A percentile compares a stretch with the other conserved stretches of the same genome.
Evolutionary conservation across 2,113 vertebrate species (phyloP).

Genomic region (Gadus macrocephalus): DNA sequence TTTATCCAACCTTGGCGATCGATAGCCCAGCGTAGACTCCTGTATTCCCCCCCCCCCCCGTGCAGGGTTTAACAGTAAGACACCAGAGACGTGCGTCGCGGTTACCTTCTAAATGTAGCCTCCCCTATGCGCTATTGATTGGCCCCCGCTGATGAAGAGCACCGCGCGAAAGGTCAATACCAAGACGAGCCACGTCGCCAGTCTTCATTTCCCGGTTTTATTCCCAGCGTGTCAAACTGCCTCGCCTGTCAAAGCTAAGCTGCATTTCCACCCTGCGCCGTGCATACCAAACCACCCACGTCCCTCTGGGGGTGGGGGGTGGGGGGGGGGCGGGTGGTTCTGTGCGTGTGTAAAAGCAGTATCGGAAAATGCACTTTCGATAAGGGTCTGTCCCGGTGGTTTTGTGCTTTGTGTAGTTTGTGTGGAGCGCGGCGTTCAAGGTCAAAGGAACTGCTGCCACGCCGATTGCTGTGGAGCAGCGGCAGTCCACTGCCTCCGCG

Average conservation of each 20-base stretch:
- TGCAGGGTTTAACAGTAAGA: constrained; percentile 37
- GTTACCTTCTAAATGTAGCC: constrained; percentile 56
- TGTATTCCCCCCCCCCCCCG: neutral
- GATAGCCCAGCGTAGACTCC: constrained; percentile 1
- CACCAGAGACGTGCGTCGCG: constrained; percentile 45
- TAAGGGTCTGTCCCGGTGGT: too few species aligned
- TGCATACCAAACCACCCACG: constrained; percentile 54
- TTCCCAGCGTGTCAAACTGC: constrained; percentile 65
- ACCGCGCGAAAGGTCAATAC: constrained; percentile 56
- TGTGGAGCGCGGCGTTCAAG: constrained; percentile 27
- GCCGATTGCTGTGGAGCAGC: constrained; percentile 12
- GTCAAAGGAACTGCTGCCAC: constrained; percentile 37
- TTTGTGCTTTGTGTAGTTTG: neutral
- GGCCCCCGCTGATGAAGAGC: constrained; percentile 28
- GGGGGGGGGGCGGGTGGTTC: constrained; percentile 3
- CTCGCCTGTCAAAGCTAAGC: constrained; percentile 57
- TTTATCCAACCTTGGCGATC: constrained; percentile 19
- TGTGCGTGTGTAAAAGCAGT: neutral
- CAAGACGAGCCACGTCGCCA: constrained; percentile 54
- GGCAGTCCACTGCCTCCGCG: neutral
- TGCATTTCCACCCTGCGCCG: constrained; percentile 39
- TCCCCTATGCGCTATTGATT: constrained; percentile 55
- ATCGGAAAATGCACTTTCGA: neutral
- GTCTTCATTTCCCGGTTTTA: constrained; percentile 67
- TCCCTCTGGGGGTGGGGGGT: constrained; percentile 14